A percentile compares a stretch with the other conserved stretches of the same genome.
Evolutionary conservation across 2,797 vertebrate genomes (phyloP).

Genomic region (Diplodus sargus): DNA sequence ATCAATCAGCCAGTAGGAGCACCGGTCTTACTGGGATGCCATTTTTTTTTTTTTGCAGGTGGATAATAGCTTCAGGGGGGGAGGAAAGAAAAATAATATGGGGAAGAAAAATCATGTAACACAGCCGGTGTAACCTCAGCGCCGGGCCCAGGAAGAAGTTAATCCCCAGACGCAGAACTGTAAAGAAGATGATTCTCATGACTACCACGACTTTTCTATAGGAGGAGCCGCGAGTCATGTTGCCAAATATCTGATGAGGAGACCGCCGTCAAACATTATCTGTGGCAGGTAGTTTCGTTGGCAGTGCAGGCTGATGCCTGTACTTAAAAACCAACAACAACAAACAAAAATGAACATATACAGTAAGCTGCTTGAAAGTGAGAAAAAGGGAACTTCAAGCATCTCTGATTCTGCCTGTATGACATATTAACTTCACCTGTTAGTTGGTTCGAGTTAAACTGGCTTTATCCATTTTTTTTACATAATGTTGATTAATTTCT

Average conservation of each 20-base stretch:
- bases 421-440: no score
- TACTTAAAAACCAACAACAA: background rate
- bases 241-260: conserved; percentile 49
- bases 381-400: background rate
- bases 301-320: background rate
- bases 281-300: conserved; percentile 22
- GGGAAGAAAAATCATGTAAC: background rate
- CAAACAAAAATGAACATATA: background rate
- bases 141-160: conserved; percentile 24
- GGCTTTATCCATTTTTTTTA: no score
- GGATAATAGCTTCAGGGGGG: conserved; percentile 36
- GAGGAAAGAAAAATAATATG: background rate
- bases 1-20: conserved; percentile 30
- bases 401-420: no score
- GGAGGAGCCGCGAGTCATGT: conserved; percentile 37
- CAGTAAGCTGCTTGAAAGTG: background rate
- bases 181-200: conserved; percentile 34
- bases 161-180: conserved; percentile 55
- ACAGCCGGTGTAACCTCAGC: conserved; percentile 37
- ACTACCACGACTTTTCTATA: conserved; percentile 13
- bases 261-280: conserved; percentile 45
- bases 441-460: no score
- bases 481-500: no score
- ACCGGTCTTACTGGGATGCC: conserved; percentile 53
- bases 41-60: conserved; percentile 49